Evolutionary conservation across 2,888 invertebrate genomes (phyloP), one percentile per base, ranked within the genome.

Genomic region (Eristalis pertinax): DNA sequence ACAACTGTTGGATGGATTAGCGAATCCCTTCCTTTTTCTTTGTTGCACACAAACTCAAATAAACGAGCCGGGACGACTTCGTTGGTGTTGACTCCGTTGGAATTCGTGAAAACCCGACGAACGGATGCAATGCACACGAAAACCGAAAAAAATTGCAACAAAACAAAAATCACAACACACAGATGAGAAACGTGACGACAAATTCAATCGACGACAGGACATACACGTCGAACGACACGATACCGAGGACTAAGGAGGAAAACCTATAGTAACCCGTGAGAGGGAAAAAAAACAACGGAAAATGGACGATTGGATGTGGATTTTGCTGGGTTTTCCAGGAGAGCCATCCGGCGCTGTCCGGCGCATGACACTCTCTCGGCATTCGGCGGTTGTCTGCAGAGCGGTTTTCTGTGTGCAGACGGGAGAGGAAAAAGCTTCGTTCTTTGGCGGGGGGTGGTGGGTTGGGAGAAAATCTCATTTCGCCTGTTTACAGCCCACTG

Each of bases 181-280:
- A 50, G 19, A 50, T 50, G 50, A 50, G 19, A 65, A 76, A 67
- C 81, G 63, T 76, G 84, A 85, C 77, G 73, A 69, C 69, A 43
- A 82, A 76, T 82, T 65, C 32, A 67, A 75, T 78, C 74, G 73
- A 83, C 83, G 83, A 64, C 78, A 70, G 78, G 83, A 79, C 86
- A 83, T 83, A 83, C 70, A 86, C 74, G 74, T 69, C 83, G 74
- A 78, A 70, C 74, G 78, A 83, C 83, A 78, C 26, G 67, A 78
- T 79, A 83, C 83, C 86, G 83, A 83, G 83, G 86, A 86, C 86
- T 86, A 83, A 86, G 78, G 83, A 82, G 77, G 58, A 82, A 81
- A 85, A 77, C 60, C 65, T 75, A 67, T 83, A 75, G 82, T 86
- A 75, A 75, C 68, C 63, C 62, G 60, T 67, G 32, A 38, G 78